These are phyloP conservation scores for Nannobrachium achirus DNA, from an alignment of 2,113 vertebrate genomes.

Conservation along the genomic window DNA sequence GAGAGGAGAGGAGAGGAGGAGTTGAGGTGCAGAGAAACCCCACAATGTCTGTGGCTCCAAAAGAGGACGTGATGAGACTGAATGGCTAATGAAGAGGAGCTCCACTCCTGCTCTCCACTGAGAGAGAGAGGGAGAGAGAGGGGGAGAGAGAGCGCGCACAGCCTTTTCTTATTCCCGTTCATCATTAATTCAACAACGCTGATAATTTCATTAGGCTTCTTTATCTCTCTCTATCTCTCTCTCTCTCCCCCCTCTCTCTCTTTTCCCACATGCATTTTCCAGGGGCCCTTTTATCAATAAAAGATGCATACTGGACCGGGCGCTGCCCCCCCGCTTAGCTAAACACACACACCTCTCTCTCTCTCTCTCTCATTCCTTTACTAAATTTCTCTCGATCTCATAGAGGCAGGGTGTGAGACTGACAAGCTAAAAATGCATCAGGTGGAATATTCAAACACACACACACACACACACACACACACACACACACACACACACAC, in stretches of 20 bases:
- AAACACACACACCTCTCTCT: constrained; percentile 63
- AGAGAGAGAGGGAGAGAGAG: constrained; percentile 60
- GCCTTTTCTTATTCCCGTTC: constrained; percentile 94
- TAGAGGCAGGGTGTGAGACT: too few species aligned
- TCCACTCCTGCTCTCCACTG: constrained; percentile 78
- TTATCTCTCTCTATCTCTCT: constrained; percentile 38
- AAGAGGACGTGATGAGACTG: constrained; percentile 90
- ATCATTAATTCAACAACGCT: constrained; percentile 99
- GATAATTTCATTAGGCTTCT: constrained; percentile 97
- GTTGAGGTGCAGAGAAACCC: constrained; percentile 63
- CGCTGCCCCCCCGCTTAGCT: constrained; percentile 84
- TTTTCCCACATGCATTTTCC: constrained; percentile 75
- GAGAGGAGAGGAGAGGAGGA: constrained; percentile 46
- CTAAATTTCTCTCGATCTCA: constrained; percentile 32
- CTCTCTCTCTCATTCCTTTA: constrained; percentile 16
- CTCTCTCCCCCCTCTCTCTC: constrained; percentile 10
- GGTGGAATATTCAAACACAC: background rate
- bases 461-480: constrained; percentile 12
- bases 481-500: background rate
- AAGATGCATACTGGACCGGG: constrained; percentile 88
- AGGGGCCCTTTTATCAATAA: constrained; percentile 89
- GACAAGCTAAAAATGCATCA: constrained; percentile 21
- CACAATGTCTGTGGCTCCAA: constrained; percentile 85
- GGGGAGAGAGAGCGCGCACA: constrained; percentile 82
- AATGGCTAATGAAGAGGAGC: constrained; percentile 91